Base-by-base conservation (phyloP, 1,140 invertebrate genomes). In the Ylistrum balloti region DNA sequence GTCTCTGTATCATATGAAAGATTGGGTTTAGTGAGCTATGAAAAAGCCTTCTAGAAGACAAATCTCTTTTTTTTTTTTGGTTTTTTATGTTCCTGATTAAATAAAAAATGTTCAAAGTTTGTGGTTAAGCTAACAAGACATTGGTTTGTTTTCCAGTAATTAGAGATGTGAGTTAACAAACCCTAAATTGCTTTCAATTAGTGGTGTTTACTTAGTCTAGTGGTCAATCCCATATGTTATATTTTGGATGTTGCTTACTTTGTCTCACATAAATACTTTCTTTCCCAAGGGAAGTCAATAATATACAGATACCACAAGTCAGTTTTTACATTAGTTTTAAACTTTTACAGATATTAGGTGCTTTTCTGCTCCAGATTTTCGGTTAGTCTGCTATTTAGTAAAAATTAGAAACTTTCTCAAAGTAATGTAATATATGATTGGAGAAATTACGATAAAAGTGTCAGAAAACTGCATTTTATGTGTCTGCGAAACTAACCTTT, bases 381-480 rank as follows among this genome's bases (percentile, higher is more conserved):
- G 56, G 22, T n/a, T 74, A 74, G 9, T n/a, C 56, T 74, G 5
- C n/a, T 74, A 74, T 74, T 28, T 28, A 28, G 22, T 28, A 22
- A 28, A n/a, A 74, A 74, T 74, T 5, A 7, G 56, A 74, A 74
- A 74, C 56, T 74, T 74, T 74, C 56, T 74, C 56, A 74, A 74
- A n/a, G 56, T 74, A 74, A 74, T 28, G 17, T 74, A 74, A 74
- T 74, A 74, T 74, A 17, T 5, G 56, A 74, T 28, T 5, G 56
- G 22, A 17, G 56, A 74, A 28, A 17, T 17, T 7, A 17, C n/a
- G 56, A 74, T 74, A 74, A 74, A 74, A 3, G n/a, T 74, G 56
- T 74, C 56, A 74, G 56, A 74, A 74, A 74, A 74, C 20, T 1
- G n/a, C n/a, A 74, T 74, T 74, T 74, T 74, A 74, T 74, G 56